Evolutionary conservation across 2,888 invertebrate genomes (phyloP), one percentile per base, ranked within the genome.

Genomic region (Tinea pellionella): DNA sequence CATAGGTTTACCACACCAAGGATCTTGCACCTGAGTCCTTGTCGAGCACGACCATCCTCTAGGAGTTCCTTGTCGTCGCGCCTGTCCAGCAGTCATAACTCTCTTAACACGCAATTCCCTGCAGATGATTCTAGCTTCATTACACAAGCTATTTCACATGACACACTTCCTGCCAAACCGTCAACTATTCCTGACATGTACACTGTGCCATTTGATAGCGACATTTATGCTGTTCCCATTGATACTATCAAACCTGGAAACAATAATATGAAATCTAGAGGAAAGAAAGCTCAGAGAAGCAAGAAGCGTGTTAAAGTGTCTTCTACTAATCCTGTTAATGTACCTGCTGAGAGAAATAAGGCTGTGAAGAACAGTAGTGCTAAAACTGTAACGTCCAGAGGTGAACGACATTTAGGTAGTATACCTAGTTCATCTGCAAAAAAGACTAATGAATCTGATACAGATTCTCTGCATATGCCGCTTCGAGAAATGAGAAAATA

Each of bases 81-180:
- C 2, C 87, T 95, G 15, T 95, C 95, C 55, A 94, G 94, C 72
- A 95, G 95, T 61, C 95, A 96, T 77, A 95, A 95, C 73, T 95
- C 95, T 0, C 87, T 95, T 62, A 91, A 93, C 64, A 90, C 91
- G 16, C 90, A 92, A 62, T 92, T 93, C 69, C 93, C 92, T 78
- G 92, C 90, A 0, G 95, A 95, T 70, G 95, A 95, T 74, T 95
- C 95, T 16, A 94, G 92, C 71, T 95, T 95, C 73, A 95, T 95
- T 65, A 95, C 95, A 0, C 95, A 95, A 72, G 95, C 95, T 32
- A 95, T 95, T 88, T 95, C 95, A 0, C 95, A 95, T 71, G 95
- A 95, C 71, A 93, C 94, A 1, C 84, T 95, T 41, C 87, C 89
- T 9, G 71, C 80, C 3, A 89, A 92, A 63, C 90, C 92, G n/a